A percentile compares a stretch with the other conserved stretches of the same genome.
phyloP scores from a whole-genome alignment of 1,140 invertebrate genomes.

The Paraescarpia echinospica region DNA sequence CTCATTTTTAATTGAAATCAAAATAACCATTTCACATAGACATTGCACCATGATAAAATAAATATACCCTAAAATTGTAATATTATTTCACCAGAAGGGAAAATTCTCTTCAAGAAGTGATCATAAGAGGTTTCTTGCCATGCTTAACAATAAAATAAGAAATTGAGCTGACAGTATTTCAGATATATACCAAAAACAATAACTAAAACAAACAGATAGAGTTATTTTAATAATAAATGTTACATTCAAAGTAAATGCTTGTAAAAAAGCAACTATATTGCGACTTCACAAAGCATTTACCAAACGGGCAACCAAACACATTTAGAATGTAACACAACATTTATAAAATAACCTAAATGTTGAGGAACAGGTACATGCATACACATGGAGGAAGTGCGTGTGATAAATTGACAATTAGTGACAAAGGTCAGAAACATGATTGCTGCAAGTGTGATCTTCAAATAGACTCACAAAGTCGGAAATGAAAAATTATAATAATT shows the following conservation, averaged over 20 bases:
- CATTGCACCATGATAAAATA: not conserved
- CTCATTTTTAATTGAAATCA: too few species aligned
- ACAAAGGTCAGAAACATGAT: too few species aligned
- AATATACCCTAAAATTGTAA: not conserved
- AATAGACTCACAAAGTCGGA: not conserved
- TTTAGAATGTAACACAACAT: too few species aligned
- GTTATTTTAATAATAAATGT: not conserved
- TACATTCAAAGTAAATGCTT: not conserved
- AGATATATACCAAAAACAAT: not conserved
- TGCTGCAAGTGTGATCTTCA: too few species aligned
- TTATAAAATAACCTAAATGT: too few species aligned
- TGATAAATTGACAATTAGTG: too few species aligned
- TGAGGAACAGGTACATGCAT: too few species aligned
- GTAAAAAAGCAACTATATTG: not conserved
- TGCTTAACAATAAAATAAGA: not conserved
- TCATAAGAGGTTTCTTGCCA: too few species aligned
- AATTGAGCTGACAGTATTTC: not conserved
- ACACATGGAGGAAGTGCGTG: too few species aligned
- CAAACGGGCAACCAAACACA: too few species aligned
- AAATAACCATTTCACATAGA: too few species aligned
- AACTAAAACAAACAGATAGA: not conserved
- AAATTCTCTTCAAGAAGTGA: not conserved
- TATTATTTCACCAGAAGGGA: not conserved
- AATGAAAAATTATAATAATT: not conserved
- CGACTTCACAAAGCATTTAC: too few species aligned